Evolutionary conservation across 2,888 invertebrate genomes (phyloP).

Genomic region (Seira musarum): DNA sequence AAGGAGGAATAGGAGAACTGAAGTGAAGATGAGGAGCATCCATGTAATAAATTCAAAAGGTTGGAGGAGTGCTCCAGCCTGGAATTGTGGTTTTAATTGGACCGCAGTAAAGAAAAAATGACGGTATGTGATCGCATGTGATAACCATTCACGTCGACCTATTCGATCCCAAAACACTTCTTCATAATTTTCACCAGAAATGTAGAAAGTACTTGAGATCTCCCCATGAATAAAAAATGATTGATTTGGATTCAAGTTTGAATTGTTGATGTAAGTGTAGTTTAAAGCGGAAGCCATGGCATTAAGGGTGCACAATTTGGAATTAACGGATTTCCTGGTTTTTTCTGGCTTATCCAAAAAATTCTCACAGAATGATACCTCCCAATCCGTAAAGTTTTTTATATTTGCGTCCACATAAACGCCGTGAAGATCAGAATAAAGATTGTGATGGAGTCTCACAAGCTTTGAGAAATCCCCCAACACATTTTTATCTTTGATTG

Average conservation of each 20-base stretch:
- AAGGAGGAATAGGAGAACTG: background rate
- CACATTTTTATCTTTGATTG: background rate
- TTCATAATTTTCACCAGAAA: background rate
- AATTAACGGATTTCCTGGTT: no score
- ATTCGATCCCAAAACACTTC: background rate
- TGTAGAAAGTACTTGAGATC: background rate
- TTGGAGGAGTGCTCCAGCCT: background rate
- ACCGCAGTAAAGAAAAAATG: background rate
- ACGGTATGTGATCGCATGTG: background rate
- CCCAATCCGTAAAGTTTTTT: background rate
- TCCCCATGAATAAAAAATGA: background rate
- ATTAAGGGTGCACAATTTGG: background rate
- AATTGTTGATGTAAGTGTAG: background rate
- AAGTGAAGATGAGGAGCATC: background rate
- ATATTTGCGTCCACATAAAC: background rate
- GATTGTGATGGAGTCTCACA: no score
- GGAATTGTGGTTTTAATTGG: background rate
- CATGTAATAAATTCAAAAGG: background rate
- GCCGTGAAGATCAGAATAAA: background rate
- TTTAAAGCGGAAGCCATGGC: background rate
- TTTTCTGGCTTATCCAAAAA: no score
- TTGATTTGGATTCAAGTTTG: background rate
- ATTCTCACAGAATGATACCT: background rate
- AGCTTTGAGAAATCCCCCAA: background rate
- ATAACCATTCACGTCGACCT: background rate